phyloP scores from a whole-genome alignment of 2,113 vertebrate genomes.

The Thamnophis sirtalis region DNA sequence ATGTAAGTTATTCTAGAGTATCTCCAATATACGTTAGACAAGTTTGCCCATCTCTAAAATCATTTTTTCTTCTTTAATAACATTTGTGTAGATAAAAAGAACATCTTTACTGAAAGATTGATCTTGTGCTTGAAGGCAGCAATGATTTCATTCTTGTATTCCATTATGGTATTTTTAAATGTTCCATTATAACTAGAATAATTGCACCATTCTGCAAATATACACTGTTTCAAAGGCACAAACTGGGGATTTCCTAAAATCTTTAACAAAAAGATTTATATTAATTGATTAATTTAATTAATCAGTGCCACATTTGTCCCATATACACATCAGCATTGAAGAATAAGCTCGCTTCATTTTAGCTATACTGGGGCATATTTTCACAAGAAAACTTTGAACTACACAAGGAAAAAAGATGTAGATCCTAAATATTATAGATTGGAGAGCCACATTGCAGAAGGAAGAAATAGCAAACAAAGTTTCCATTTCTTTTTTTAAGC shows the following conservation, averaged over 20 bases:
- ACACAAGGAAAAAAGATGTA: not conserved
- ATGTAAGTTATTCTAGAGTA: not conserved
- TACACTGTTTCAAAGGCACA: not conserved
- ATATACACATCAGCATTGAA: not conserved
- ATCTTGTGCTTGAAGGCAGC: not conserved
- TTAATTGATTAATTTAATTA: not conserved
- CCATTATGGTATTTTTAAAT: not conserved
- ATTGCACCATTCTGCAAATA: not conserved
- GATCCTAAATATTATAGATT: not conserved
- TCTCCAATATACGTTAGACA: not conserved
- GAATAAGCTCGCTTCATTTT: not conserved
- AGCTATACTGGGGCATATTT: not conserved
- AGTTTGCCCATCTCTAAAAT: not conserved
- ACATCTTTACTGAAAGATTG: not conserved
- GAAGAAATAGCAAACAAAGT: not conserved
- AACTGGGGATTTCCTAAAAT: not conserved
- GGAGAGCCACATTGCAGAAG: not conserved
- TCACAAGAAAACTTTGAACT: not conserved
- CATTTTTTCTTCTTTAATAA: not conserved
- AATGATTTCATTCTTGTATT: not conserved
- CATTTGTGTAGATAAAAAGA: not conserved
- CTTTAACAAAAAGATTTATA: not conserved
- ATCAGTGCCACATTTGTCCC: slow-evolving; percentile 15
- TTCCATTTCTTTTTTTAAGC: not conserved
- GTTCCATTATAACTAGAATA: fast-evolving